phyloP scores from a whole-genome alignment of 2,113 vertebrate genomes.

The Polypterus senegalus region DNA sequence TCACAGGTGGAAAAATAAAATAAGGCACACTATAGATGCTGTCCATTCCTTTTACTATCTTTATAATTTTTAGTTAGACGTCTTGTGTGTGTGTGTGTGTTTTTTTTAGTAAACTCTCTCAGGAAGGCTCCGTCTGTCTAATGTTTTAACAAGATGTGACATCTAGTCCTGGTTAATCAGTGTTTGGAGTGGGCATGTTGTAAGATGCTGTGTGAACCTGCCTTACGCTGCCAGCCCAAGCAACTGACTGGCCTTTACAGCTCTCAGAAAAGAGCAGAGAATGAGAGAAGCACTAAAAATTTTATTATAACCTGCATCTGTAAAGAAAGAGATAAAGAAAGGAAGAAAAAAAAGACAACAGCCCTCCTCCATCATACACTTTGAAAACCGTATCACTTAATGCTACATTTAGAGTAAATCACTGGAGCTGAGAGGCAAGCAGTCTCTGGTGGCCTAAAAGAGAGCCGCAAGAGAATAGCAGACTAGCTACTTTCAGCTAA shows the following conservation, averaged over 20 bases:
- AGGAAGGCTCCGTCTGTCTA: conserved; percentile 50
- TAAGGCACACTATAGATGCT: background rate
- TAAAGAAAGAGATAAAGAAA: conserved; percentile 34
- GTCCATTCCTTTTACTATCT: conserved; percentile 3
- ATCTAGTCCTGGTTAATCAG: conserved; percentile 73
- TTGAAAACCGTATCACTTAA: conserved; percentile 72
- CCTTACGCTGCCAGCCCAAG: conserved; percentile 38
- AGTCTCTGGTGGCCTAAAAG: conserved; percentile 82
- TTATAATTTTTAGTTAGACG: conserved; percentile 16
- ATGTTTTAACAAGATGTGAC: conserved; percentile 78
- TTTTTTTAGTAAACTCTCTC: conserved; percentile 37
- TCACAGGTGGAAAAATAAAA: too few relatives aligned
- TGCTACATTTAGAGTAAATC: conserved; percentile 95
- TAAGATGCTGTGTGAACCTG: conserved; percentile 29
- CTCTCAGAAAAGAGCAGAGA: conserved; percentile 34
- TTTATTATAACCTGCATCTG: conserved; percentile 56
- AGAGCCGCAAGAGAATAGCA: conserved; percentile 82
- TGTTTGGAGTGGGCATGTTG: conserved; percentile 43
- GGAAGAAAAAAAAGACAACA: too few relatives aligned
- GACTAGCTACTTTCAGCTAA: conserved; percentile 88
- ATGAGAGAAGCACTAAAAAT: conserved; percentile 53
- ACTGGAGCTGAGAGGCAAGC: conserved; percentile 74
- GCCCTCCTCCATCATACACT: conserved; percentile 50
- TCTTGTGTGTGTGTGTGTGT: conserved; percentile 31
- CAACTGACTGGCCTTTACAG: conserved; percentile 54